phyloP scores from a whole-genome alignment of 2,797 vertebrate genomes.

The Crenichthys baileyi region DNA sequence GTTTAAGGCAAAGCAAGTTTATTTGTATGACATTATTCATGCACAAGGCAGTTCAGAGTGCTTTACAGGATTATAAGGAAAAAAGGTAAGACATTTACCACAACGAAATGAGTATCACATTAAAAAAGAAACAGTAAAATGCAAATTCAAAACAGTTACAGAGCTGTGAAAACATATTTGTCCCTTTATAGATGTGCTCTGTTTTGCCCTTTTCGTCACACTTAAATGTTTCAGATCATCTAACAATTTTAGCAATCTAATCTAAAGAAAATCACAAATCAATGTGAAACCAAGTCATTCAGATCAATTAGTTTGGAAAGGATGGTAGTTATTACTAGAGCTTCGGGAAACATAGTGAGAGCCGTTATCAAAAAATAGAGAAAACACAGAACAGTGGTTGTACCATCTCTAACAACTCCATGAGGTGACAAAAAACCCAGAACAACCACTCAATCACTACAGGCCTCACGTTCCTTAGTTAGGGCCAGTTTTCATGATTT shows the following conservation, averaged over 20 bases:
- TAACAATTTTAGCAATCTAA: not conserved
- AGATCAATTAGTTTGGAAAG: not conserved
- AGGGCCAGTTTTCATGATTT: not conserved
- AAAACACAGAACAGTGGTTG: too few species aligned
- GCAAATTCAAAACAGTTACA: not conserved
- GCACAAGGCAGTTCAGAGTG: not conserved
- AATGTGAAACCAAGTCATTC: not conserved
- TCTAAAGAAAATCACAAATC: too few species aligned
- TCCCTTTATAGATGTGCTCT: too few species aligned
- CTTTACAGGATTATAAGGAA: not conserved
- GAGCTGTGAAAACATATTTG: not conserved
- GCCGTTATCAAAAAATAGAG: too few species aligned
- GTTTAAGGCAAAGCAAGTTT: not conserved
- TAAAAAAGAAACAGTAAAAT: not conserved
- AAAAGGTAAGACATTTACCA: not conserved
- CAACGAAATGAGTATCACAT: not conserved
- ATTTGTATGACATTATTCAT: not conserved
- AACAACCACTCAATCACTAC: not conserved
- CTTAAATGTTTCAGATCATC: not conserved
- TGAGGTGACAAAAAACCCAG: not conserved
- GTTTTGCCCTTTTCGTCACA: too few species aligned
- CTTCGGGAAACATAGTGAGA: not conserved
- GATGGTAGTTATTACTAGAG: not conserved
- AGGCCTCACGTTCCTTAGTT: not conserved
- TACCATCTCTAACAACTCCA: not conserved